Evolutionary conservation across 2,797 vertebrate species (phyloP).

Genomic region (Pangasius sanitwongsei): DNA sequence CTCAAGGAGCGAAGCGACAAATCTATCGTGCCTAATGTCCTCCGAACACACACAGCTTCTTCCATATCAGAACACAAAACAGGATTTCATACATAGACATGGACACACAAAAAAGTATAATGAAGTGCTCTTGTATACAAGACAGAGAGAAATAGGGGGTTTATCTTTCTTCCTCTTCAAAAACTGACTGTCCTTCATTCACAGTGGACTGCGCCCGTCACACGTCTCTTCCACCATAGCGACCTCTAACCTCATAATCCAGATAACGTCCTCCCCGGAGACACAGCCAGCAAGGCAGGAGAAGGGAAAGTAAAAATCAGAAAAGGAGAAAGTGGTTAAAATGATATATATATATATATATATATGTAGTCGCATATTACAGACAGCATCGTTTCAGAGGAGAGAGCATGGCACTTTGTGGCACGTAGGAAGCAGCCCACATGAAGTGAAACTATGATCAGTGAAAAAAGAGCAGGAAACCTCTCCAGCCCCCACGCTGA

Average conservation of each 20-base stretch:
- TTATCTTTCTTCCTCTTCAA: slow-evolving; percentile 3
- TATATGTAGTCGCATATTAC: background rate
- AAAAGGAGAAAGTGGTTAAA: background rate
- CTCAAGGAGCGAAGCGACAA: slow-evolving; percentile 32
- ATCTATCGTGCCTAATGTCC: slow-evolving; percentile 18
- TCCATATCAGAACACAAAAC: background rate
- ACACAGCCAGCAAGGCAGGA: background rate
- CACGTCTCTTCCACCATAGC: slow-evolving; percentile 42
- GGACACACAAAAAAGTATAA: background rate
- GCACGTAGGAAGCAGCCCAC: slow-evolving; percentile 26
- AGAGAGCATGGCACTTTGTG: background rate
- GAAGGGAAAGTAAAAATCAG: slow-evolving; percentile 25
- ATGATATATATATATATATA: too few species aligned
- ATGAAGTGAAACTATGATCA: slow-evolving; percentile 24
- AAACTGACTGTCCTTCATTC: slow-evolving; percentile 46
- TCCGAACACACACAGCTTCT: slow-evolving; percentile 16
- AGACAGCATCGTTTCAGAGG: background rate
- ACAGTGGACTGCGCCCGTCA: slow-evolving; percentile 46
- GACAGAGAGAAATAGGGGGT: background rate
- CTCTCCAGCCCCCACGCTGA: slow-evolving; percentile 8
- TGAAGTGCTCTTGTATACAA: background rate
- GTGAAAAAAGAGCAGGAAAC: slow-evolving; percentile 27
- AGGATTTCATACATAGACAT: background rate
- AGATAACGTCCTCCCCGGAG: slow-evolving; percentile 63
- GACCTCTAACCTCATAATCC: slow-evolving; percentile 60